These are phyloP conservation scores for Trachymyrmex cornetzi DNA, from an alignment of 1,140 invertebrate species.

Conservation along the genomic window DNA sequence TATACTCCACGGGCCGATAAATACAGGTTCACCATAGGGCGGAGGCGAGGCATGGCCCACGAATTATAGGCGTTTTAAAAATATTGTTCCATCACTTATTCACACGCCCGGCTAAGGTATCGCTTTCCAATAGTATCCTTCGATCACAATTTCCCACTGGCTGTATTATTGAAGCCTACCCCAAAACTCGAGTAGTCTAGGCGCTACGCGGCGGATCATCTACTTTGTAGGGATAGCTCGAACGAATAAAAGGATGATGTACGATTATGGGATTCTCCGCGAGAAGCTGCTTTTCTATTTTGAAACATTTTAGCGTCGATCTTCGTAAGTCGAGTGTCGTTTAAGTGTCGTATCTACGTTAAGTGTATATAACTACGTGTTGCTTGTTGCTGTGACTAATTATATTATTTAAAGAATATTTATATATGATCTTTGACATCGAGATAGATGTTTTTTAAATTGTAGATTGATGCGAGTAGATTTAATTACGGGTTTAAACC, in stretches of 20 bases:
- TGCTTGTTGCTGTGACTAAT: neutral
- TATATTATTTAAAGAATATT: slow-evolving; percentile 5
- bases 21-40: slow-evolving; percentile 83
- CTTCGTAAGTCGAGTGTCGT: neutral
- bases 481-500: slow-evolving; percentile 5
- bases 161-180: slow-evolving; percentile 84
- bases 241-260: slow-evolving; percentile 71
- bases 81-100: slow-evolving; percentile 87
- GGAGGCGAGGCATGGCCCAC: slow-evolving; percentile 78
- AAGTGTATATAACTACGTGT: neutral
- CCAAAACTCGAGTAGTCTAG: slow-evolving; percentile 70
- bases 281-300: slow-evolving; percentile 47
- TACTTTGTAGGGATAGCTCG: slow-evolving; percentile 64
- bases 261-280: slow-evolving; percentile 55
- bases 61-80: slow-evolving; percentile 87
- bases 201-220: slow-evolving; percentile 60
- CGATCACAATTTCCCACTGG: slow-evolving; percentile 85
- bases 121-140: slow-evolving; percentile 85
- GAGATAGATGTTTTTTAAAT: neutral
- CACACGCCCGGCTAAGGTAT: slow-evolving; percentile 84
- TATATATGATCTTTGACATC: neutral
- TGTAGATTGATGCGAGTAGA: neutral
- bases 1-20: slow-evolving; percentile 87
- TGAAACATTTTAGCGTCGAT: slow-evolving; percentile 34
- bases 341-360: neutral